Evolutionary conservation across 2,888 invertebrate species (phyloP).

Genomic region (Lypha dubia): DNA sequence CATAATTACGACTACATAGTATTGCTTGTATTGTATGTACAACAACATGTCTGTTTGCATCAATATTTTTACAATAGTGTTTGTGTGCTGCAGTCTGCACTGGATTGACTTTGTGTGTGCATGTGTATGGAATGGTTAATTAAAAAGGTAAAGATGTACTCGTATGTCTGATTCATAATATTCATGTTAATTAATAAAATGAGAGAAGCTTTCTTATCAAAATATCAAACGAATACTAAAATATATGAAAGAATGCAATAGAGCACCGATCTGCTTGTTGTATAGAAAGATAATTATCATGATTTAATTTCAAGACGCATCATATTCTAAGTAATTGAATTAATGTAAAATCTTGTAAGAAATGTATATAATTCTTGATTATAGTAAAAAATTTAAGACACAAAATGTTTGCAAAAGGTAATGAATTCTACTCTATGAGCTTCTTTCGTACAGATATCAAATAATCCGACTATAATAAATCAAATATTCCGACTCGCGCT

Average conservation of each 20-base stretch:
- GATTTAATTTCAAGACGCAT: too few species aligned
- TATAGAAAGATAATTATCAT: too few species aligned
- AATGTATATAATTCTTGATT: too few species aligned
- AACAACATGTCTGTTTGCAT: neutral
- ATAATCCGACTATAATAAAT: too few species aligned
- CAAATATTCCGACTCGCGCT: too few species aligned
- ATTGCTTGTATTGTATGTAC: neutral
- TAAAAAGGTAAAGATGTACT: slow-evolving; percentile 1
- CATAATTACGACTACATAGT: slow-evolving; percentile 5
- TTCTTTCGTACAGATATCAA: too few species aligned
- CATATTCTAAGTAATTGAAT: too few species aligned
- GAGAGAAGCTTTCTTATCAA: slow-evolving; percentile 9
- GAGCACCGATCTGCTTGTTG: too few species aligned
- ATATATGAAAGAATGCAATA: neutral
- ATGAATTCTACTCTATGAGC: too few species aligned
- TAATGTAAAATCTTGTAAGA: too few species aligned
- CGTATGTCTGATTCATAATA: neutral
- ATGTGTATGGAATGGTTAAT: neutral
- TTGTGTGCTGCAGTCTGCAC: neutral
- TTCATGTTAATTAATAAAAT: slow-evolving; percentile 18
- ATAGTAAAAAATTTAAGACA: too few species aligned
- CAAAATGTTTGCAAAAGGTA: too few species aligned
- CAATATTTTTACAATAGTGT: neutral
- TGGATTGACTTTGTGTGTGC: neutral
- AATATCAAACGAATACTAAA: neutral